Percentiles rank a stretch among this genome's conserved stretches.
Evolutionary conservation across 2,797 vertebrate genomes (phyloP).

Genomic region (Telmatherina bonti): DNA sequence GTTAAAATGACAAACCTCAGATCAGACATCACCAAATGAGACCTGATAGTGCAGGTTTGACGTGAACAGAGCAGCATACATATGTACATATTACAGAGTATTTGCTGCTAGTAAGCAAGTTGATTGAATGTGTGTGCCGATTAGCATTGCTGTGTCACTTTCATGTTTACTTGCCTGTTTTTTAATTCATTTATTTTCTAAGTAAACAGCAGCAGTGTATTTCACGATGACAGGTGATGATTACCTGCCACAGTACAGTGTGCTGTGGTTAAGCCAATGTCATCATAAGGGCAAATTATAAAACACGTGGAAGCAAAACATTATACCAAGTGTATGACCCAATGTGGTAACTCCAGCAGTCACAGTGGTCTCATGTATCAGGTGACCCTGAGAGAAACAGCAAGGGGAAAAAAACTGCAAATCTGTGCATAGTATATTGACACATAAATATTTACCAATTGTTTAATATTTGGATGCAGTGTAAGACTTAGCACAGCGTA

Average conservation of each 20-base stretch:
- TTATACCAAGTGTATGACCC: not conserved
- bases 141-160: no score
- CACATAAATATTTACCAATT: not conserved
- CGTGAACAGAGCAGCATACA: no score
- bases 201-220: conserved; percentile 29
- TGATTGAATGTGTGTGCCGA: no score
- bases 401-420: not conserved
- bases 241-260: conserved; percentile 21
- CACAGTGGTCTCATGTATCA: conserved; percentile 1
- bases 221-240: conserved; percentile 25
- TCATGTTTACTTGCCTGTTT: not conserved
- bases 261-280: conserved; percentile 15
- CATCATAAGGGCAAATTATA: conserved; percentile 8
- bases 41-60: no score
- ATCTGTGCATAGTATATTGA: not conserved
- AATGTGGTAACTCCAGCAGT: not conserved
- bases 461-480: not conserved
- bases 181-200: not conserved
- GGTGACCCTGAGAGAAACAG: conserved; percentile 7
- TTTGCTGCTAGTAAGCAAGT: no score
- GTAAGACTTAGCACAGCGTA: not conserved
- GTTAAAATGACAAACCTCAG: not conserved
- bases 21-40: no score
- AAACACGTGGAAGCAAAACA: not conserved
- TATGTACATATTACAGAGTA: no score